phyloP scores from a whole-genome alignment of 1,140 invertebrate genomes.

The Kradibia gibbosae region DNA sequence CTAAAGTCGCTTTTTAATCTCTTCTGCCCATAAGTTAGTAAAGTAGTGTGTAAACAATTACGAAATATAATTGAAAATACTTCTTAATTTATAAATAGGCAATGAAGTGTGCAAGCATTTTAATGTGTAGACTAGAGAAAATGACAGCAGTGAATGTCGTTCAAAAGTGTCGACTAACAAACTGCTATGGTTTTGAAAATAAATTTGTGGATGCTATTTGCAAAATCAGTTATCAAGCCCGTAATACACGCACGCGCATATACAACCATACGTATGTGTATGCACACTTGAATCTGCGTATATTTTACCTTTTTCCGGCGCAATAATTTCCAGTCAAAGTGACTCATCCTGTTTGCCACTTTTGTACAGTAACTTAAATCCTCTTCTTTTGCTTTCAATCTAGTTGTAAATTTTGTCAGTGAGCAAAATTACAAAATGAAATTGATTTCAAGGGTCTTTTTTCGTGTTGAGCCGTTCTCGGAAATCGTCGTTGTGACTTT shows the following conservation, averaged over 20 bases:
- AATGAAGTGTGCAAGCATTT: neutral
- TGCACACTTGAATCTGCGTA: neutral
- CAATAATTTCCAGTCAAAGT: constrained; percentile 71
- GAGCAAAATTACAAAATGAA: neutral
- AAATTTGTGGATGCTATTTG: constrained; percentile 12
- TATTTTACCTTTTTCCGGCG: constrained; percentile 71
- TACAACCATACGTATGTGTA: neutral
- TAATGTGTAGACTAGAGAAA: neutral
- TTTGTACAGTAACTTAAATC: neutral
- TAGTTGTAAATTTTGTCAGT: neutral
- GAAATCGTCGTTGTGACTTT: neutral
- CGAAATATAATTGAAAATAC: too few species aligned
- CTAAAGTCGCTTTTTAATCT: too few species aligned
- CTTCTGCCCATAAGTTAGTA: too few species aligned
- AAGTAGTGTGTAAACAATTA: too few species aligned
- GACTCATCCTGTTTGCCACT: constrained; percentile 63
- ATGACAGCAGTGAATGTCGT: neutral
- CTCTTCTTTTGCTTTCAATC: neutral
- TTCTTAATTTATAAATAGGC: too few species aligned
- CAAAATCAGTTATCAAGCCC: constrained; percentile 31
- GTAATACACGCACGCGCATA: neutral
- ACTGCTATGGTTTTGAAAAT: neutral
- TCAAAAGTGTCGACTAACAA: neutral
- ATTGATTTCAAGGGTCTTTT: neutral
- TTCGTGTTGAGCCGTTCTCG: neutral